A percentile compares a stretch with the other conserved stretches of the same genome.
These are phyloP conservation scores for Aptenodytes patagonicus DNA, from an alignment of 2,113 vertebrate species.

Conservation along the genomic window DNA sequence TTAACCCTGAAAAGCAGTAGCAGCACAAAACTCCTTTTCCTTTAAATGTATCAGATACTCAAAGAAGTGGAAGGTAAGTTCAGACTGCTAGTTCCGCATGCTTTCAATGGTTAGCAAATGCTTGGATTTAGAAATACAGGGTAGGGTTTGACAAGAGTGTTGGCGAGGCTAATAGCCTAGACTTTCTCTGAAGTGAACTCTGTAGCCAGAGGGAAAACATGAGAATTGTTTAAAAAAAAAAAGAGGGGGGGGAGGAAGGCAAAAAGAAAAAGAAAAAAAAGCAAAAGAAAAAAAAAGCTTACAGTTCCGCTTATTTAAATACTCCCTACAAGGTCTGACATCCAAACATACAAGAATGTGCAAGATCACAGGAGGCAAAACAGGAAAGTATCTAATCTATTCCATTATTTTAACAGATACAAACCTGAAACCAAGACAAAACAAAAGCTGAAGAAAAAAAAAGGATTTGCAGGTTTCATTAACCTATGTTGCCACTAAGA, in stretches of 20 bases:
- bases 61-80: not conserved
- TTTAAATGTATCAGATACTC: not conserved
- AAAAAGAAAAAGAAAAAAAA: not conserved
- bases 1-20: not conserved
- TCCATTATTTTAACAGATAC: not conserved
- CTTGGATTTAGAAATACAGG: rapidly evolving
- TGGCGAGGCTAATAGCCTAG: not conserved
- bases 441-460: not conserved
- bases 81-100: rapidly evolving
- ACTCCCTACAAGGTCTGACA: not conserved
- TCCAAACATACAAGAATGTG: not conserved
- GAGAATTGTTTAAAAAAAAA: not conserved
- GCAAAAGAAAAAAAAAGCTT: not conserved
- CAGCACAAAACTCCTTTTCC: not conserved
- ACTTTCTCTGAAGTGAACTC: not conserved
- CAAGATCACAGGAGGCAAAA: not conserved
- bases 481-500: not conserved
- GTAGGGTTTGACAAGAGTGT: not conserved
- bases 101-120: rapidly evolving
- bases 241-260: not conserved
- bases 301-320: not conserved
- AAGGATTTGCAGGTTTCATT: not conserved
- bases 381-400: not conserved
- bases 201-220: not conserved
- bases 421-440: not conserved